Evolutionary conservation across 2,797 vertebrate species (phyloP).

Genomic region (Darevskia nairensis): DNA sequence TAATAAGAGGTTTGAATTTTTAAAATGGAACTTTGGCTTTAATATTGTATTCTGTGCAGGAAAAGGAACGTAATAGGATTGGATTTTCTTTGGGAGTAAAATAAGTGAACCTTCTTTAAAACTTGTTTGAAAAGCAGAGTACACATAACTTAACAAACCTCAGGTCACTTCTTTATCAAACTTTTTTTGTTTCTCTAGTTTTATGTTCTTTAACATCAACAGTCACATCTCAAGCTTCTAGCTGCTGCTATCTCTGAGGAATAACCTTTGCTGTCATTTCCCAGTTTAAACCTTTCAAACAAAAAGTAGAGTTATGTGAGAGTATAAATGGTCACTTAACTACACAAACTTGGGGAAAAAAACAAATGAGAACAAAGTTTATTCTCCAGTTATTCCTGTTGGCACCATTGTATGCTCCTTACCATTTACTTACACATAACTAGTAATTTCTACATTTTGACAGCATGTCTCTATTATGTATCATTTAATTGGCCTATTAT

Average conservation of each 20-base stretch:
- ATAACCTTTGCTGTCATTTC: conserved; percentile 52
- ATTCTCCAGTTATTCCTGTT: conserved; percentile 37
- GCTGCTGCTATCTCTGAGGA: background rate
- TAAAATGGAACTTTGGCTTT: background rate
- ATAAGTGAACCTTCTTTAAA: background rate
- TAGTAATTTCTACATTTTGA: conserved; percentile 18
- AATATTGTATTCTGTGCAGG: background rate
- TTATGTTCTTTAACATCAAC: background rate
- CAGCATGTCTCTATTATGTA: conserved; percentile 33
- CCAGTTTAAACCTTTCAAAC: conserved; percentile 49
- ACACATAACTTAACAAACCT: background rate
- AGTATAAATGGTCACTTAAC: conserved; percentile 34
- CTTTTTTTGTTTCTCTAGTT: background rate
- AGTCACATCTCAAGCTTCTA: conserved; percentile 4
- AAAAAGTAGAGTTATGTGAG: conserved; percentile 54
- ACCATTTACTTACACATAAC: conserved; percentile 46
- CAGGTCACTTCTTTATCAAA: background rate
- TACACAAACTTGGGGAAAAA: conserved; percentile 33
- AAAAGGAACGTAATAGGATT: background rate
- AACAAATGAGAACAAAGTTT: conserved; percentile 36
- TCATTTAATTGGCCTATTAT: conserved; percentile 45
- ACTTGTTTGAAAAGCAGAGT: background rate
- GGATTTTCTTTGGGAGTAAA: background rate
- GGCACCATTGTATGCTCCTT: conserved; percentile 33
- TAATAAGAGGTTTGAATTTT: background rate